Percentiles rank a stretch among this genome's conserved stretches.
Conservation (phyloP, 2,888 invertebrate genomes). For the Chironomus riparius region DNA sequence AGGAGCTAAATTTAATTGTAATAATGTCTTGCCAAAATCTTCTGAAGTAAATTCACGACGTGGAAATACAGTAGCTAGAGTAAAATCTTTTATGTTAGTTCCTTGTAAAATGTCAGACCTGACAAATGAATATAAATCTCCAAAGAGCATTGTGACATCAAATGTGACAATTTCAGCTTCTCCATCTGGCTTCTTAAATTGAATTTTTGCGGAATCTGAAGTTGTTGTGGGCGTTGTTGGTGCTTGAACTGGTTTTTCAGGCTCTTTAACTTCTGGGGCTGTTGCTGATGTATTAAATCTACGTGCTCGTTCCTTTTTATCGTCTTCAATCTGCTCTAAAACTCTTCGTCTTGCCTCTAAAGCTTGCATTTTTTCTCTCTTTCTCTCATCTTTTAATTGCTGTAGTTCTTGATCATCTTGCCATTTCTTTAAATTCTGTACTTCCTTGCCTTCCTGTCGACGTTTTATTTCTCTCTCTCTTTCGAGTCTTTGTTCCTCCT, state of each 20-base stretch:
- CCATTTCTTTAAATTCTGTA: slow-evolving; percentile 60
- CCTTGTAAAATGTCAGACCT: neutral
- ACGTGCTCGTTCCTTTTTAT: slow-evolving; percentile 60
- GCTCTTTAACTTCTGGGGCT: slow-evolving; percentile 27
- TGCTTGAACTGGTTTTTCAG: slow-evolving; percentile 1
- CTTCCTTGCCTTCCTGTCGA: slow-evolving; percentile 61
- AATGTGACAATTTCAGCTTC: slow-evolving; percentile 64
- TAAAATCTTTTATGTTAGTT: neutral
- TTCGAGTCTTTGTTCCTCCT: slow-evolving; percentile 35
- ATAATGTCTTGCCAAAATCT: slow-evolving; percentile 13
- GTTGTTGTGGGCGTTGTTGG: slow-evolving; percentile 26
- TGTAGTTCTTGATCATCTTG: slow-evolving; percentile 69
- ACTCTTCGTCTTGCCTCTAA: slow-evolving; percentile 66
- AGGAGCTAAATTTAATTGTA: neutral
- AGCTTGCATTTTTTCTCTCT: slow-evolving; percentile 67
- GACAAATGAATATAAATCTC: slow-evolving; percentile 13
- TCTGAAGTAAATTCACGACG: neutral
- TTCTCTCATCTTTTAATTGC: slow-evolving; percentile 59
- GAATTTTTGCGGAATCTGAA: slow-evolving; percentile 54
- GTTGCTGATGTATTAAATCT: slow-evolving; percentile 35
- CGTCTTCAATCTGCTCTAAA: slow-evolving; percentile 74
- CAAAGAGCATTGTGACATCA: slow-evolving; percentile 45
- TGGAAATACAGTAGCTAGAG: slow-evolving; percentile 10
- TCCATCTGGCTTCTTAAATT: slow-evolving; percentile 81
- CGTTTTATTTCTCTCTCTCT: slow-evolving; percentile 63